These are phyloP conservation scores for Megathymus violae DNA, from an alignment of 1,140 invertebrate genomes.

Conservation along the genomic window DNA sequence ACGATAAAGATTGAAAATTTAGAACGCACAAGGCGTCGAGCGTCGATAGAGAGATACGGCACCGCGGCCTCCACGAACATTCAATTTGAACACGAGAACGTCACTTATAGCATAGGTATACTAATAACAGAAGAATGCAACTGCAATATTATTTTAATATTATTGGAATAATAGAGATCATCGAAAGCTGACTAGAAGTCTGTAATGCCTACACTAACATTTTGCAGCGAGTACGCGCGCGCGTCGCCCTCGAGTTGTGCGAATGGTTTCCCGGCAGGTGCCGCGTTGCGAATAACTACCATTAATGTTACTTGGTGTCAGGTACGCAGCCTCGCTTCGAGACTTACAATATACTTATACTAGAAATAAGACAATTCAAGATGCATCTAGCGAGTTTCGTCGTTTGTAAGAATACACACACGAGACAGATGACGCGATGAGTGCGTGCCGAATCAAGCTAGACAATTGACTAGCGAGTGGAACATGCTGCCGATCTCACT, in stretches of 20 bases:
- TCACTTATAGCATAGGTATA: conserved; percentile 65
- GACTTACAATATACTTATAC: conserved; percentile 65
- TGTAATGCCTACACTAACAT: conserved; percentile 74
- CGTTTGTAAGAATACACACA: conserved; percentile 45
- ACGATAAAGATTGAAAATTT: conserved; percentile 60
- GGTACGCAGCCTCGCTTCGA: conserved; percentile 67
- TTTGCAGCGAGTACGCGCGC: conserved; percentile 49
- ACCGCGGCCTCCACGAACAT: conserved; percentile 19
- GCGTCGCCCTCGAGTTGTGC: conserved; percentile 58
- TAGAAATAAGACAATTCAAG: conserved; percentile 57
- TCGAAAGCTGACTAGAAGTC: conserved; percentile 80
- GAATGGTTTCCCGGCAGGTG: conserved; percentile 46
- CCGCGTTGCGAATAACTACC: conserved; percentile 53
- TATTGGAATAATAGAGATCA: conserved; percentile 75
- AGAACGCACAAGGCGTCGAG: conserved; percentile 39
- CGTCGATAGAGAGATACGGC: conserved; percentile 23
- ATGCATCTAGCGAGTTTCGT: conserved; percentile 67
- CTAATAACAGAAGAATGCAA: conserved; percentile 66
- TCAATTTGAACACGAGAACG: conserved; percentile 67
- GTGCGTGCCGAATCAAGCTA: conserved; percentile 48
- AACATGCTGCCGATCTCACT: conserved; percentile 54
- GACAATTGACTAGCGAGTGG: conserved; percentile 74
- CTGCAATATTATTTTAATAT: conserved; percentile 63
- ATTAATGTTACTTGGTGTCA: conserved; percentile 74
- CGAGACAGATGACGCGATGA: conserved; percentile 40